Evolutionary conservation across 2,797 vertebrate genomes (phyloP).

Genomic region (Bovichtus variegatus): DNA sequence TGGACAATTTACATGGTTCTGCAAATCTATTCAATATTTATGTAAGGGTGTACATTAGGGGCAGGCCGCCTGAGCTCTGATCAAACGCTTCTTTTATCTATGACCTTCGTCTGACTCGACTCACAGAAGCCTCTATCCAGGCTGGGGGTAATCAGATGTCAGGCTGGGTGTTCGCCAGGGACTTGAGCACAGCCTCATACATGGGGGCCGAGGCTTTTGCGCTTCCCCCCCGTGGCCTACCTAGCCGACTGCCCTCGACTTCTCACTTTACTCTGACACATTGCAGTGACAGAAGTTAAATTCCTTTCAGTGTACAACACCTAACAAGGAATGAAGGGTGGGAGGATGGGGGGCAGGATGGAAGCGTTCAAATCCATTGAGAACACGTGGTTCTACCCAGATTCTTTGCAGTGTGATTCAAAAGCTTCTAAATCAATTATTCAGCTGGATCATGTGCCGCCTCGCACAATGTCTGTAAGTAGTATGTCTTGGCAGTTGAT

Average conservation of each 20-base stretch:
- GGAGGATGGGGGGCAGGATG: background rate
- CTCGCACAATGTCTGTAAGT: slow-evolving; percentile 3
- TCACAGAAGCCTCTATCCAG: slow-evolving; percentile 60
- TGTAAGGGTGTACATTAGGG: slow-evolving; percentile 69
- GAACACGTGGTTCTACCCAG: background rate
- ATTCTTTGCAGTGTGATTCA: slow-evolving; percentile 5
- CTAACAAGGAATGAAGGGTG: slow-evolving; percentile 16
- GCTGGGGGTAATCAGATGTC: slow-evolving; percentile 69
- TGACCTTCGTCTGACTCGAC: slow-evolving; percentile 72
- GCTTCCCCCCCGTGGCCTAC: background rate
- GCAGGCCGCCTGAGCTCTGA: slow-evolving; percentile 52
- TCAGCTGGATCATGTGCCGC: background rate
- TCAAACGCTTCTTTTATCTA: slow-evolving; percentile 79
- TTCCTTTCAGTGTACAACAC: slow-evolving; percentile 31
- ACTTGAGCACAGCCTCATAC: slow-evolving; percentile 45
- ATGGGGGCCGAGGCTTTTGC: slow-evolving; percentile 20
- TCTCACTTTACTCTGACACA: slow-evolving; percentile 44
- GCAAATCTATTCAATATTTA: slow-evolving; percentile 77
- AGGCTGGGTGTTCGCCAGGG: slow-evolving; percentile 45
- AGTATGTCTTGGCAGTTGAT: background rate
- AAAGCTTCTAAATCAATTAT: slow-evolving; percentile 34
- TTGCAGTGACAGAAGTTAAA: slow-evolving; percentile 47
- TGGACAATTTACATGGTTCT: slow-evolving; percentile 58
- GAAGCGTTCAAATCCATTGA: slow-evolving; percentile 8
- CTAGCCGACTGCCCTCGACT: slow-evolving; percentile 3